Percentiles rank a stretch among this genome's conserved stretches.
These are phyloP conservation scores for Clanis bilineata DNA, from an alignment of 2,888 invertebrate species.

Conservation along the genomic window DNA sequence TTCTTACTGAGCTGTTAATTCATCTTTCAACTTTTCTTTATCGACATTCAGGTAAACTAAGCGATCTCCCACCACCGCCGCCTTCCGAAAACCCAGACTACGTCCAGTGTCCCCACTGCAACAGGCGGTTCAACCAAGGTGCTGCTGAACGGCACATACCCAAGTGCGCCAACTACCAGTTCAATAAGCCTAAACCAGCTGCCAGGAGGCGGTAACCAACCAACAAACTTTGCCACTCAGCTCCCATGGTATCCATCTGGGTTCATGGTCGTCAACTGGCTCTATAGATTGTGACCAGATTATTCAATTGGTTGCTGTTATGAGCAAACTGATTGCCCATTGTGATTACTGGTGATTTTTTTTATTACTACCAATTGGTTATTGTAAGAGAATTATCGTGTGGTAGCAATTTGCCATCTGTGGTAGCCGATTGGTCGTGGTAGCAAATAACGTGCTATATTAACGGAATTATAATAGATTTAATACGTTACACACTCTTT, in stretches of 20 bases:
- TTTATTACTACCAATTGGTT: conserved; percentile 1
- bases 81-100: conserved; percentile 95
- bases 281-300: not conserved
- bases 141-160: conserved; percentile 97
- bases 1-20: not conserved
- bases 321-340: not conserved
- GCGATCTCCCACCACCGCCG: conserved; percentile 94
- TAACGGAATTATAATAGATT: not conserved
- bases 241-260: conserved; percentile 21
- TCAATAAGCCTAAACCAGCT: conserved; percentile 87
- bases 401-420: not conserved
- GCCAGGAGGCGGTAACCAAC: conserved; percentile 59
- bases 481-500: conserved; percentile 1
- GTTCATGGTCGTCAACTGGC: not conserved
- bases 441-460: conserved; percentile 13
- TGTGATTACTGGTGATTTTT: conserved; percentile 3
- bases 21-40: not conserved
- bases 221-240: not conserved
- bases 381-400: not conserved
- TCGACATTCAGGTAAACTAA: conserved; percentile 83
- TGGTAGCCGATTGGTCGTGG: conserved; percentile 7
- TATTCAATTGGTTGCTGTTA: not conserved
- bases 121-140: conserved; percentile 90
- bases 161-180: conserved; percentile 91
- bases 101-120: conserved; percentile 94